Evolutionary conservation across 2,113 vertebrate genomes (phyloP).

Genomic region (Pelvicachromis taeniatus): DNA sequence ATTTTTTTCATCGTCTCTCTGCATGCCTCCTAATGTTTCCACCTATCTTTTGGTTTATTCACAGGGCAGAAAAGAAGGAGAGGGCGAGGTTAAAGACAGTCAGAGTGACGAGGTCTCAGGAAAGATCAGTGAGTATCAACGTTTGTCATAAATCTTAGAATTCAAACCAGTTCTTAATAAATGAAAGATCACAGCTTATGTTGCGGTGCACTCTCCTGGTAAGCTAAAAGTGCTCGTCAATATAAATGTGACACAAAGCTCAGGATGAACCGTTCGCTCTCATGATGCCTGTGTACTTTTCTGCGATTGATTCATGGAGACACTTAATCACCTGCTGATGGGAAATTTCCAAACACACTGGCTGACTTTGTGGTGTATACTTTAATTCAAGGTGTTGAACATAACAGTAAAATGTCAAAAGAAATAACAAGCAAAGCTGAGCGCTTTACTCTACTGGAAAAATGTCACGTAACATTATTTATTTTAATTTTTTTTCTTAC

Average conservation of each 20-base stretch:
- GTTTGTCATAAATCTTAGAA: neutral
- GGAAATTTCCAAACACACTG: neutral
- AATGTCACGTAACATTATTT: neutral
- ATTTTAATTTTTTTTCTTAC: neutral
- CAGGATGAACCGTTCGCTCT: neutral
- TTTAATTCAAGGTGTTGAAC: neutral
- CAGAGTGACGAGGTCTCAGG: conserved; percentile 88
- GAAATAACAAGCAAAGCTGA: neutral
- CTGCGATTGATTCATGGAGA: neutral
- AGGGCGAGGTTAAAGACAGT: conserved; percentile 91
- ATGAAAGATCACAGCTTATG: neutral
- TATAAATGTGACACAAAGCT: neutral
- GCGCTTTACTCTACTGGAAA: neutral
- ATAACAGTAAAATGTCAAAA: neutral
- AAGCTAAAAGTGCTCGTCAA: neutral
- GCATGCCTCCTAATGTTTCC: neutral
- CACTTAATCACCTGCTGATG: neutral
- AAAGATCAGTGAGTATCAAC: conserved; percentile 87
- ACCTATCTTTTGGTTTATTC: neutral
- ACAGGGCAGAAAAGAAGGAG: conserved; percentile 95
- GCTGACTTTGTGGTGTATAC: neutral
- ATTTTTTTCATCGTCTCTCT: neutral
- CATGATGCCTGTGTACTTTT: neutral
- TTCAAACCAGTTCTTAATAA: neutral
- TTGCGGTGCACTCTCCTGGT: neutral